These are phyloP conservation scores for Fukomys damarensis DNA, from an alignment of 2,113 vertebrate species.

Conservation along the genomic window DNA sequence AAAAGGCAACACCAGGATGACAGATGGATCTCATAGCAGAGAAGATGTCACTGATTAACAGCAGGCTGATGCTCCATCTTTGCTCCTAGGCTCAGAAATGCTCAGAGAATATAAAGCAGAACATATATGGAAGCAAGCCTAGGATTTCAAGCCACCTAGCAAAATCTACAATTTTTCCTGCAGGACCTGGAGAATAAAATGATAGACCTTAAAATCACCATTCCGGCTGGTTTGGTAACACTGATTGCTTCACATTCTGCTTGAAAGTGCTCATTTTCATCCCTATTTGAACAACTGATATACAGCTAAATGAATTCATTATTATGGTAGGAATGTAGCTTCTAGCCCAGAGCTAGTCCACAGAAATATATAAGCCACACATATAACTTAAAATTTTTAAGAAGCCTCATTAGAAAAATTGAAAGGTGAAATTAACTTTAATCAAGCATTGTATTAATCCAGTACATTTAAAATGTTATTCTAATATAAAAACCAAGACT, in stretches of 20 bases:
- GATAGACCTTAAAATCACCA: background rate
- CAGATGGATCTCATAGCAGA: fast-evolving
- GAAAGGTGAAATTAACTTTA: background rate
- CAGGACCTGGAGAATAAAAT: background rate
- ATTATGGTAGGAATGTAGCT: background rate
- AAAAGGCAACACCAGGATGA: background rate
- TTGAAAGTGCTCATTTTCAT: background rate
- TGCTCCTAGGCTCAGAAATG: background rate
- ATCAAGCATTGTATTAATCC: background rate
- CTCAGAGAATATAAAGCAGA: background rate
- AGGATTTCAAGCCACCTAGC: background rate
- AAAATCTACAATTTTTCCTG: background rate
- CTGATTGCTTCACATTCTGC: background rate
- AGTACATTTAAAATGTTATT: background rate
- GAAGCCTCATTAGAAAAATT: background rate
- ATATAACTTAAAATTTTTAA: background rate
- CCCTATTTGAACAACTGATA: background rate
- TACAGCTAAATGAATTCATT: background rate
- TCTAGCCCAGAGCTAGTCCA: background rate
- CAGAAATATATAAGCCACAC: background rate
- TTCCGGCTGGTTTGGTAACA: background rate
- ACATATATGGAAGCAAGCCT: background rate
- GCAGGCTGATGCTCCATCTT: background rate
- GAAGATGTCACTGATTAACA: background rate
- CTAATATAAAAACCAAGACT: background rate